These are phyloP conservation scores for Tapirus terrestris DNA, from an alignment of 2,113 vertebrate genomes.

Conservation along the genomic window DNA sequence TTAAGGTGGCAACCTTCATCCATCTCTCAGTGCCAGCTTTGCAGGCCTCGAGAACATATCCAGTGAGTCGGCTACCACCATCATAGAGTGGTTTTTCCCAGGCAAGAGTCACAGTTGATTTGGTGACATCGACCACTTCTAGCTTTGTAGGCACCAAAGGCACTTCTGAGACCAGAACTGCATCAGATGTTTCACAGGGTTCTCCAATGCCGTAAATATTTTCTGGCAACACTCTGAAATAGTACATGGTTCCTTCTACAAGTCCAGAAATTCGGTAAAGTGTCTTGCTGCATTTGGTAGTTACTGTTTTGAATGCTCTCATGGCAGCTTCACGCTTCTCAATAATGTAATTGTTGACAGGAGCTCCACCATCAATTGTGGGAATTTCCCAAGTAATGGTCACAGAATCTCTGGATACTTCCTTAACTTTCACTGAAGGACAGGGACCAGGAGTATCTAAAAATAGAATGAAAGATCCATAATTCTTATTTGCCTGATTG, in stretches of 20 bases:
- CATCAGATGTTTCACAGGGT: constrained; percentile 93
- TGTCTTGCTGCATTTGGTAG: constrained; percentile 97
- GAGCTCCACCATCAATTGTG: constrained; percentile 95
- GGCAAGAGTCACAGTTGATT: constrained; percentile 93
- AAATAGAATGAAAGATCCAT: constrained; percentile 1
- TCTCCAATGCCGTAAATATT: constrained; percentile 98
- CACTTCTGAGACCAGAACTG: constrained; percentile 95
- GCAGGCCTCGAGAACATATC: constrained; percentile 96
- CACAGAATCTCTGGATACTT: constrained; percentile 94
- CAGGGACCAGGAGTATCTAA: constrained; percentile 97
- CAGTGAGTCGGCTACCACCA: constrained; percentile 95
- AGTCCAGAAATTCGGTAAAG: constrained; percentile 94
- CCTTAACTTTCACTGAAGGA: constrained; percentile 94
- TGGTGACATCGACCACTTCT: constrained; percentile 95
- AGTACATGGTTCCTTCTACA: constrained; percentile 96
- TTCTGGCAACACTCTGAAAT: constrained; percentile 97
- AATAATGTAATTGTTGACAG: constrained; percentile 96
- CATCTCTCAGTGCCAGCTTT: constrained; percentile 96
- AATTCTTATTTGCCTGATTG: neutral
- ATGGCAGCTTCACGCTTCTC: constrained; percentile 98
- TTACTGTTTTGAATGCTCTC: constrained; percentile 98
- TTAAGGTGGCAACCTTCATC: constrained; percentile 96
- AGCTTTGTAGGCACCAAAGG: constrained; percentile 94
- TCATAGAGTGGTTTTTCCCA: constrained; percentile 99
- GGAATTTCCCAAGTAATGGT: constrained; percentile 97